Percentiles rank a stretch among this genome's conserved stretches.
Conservation (phyloP, 2,113 vertebrate genomes). For the Cephalopterus ornatus region DNA sequence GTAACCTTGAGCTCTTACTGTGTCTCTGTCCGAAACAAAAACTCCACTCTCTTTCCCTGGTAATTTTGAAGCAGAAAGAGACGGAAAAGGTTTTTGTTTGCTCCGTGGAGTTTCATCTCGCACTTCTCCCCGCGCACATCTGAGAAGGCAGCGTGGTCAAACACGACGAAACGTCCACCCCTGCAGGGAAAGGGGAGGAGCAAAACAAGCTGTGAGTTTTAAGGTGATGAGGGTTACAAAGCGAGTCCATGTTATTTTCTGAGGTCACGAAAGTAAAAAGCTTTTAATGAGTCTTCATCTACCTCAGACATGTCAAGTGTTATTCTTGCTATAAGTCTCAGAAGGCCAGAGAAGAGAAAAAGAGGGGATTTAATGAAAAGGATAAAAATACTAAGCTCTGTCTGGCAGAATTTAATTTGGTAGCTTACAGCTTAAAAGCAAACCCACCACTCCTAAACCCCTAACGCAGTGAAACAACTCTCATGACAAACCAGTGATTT, state of each 20-base stretch:
- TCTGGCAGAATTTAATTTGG: not conserved
- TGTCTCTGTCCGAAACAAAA: slow-evolving; percentile 88
- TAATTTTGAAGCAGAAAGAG: slow-evolving; percentile 79
- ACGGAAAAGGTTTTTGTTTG: slow-evolving; percentile 90
- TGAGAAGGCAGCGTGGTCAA: slow-evolving; percentile 86
- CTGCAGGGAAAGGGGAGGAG: slow-evolving; percentile 58
- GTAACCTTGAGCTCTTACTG: slow-evolving; percentile 78
- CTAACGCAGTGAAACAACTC: not conserved
- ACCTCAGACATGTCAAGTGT: not conserved
- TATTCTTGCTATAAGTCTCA: not conserved
- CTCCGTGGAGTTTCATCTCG: slow-evolving; percentile 87
- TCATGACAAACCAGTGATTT: not conserved
- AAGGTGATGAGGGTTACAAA: not conserved
- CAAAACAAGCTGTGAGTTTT: not conserved
- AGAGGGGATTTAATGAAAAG: not conserved
- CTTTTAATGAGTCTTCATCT: not conserved
- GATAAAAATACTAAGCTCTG: not conserved
- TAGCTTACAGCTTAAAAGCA: not conserved
- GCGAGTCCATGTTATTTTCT: not conserved
- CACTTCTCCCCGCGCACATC: slow-evolving; percentile 89
- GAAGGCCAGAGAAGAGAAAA: not conserved
- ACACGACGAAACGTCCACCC: slow-evolving; percentile 87
- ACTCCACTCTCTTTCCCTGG: slow-evolving; percentile 71
- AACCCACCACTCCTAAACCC: not conserved
- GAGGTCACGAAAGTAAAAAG: not conserved